phyloP scores from a whole-genome alignment of 2,888 invertebrate species.

The Polyommatus iphigenia region DNA sequence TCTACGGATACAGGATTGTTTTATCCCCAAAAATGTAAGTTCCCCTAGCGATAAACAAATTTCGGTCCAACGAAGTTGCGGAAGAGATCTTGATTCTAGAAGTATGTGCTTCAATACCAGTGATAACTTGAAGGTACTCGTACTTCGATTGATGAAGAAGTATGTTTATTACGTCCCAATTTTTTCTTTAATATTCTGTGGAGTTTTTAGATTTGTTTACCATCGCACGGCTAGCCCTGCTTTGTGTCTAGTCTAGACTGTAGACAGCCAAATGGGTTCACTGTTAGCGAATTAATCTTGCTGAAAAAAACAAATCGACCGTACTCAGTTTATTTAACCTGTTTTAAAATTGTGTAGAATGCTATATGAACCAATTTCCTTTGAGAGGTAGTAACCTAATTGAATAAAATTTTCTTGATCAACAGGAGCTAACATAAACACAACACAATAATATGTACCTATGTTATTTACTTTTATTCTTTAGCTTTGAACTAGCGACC shows the following conservation, averaged over 20 bases:
- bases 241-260: constrained; percentile 2
- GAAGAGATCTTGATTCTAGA: too few species aligned
- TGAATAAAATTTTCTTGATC: not conserved
- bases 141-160: too few species aligned
- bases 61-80: too few species aligned
- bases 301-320: not conserved
- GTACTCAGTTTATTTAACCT: not conserved
- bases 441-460: too few species aligned
- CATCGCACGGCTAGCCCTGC: not conserved
- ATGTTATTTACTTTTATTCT: not conserved
- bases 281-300: not conserved
- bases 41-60: too few species aligned
- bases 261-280: not conserved
- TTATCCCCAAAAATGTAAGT: too few species aligned
- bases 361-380: not conserved
- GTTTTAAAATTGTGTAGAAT: not conserved
- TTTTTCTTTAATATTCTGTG: not conserved
- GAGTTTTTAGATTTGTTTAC: not conserved
- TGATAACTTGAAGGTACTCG: too few species aligned
- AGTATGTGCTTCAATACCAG: too few species aligned
- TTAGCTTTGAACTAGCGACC: too few species aligned
- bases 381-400: not conserved
- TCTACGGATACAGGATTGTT: too few species aligned
- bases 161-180: too few species aligned
- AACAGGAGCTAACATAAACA: not conserved